These are phyloP conservation scores for Protonemura montana DNA, from an alignment of 2,888 invertebrate genomes.

Conservation along the genomic window DNA sequence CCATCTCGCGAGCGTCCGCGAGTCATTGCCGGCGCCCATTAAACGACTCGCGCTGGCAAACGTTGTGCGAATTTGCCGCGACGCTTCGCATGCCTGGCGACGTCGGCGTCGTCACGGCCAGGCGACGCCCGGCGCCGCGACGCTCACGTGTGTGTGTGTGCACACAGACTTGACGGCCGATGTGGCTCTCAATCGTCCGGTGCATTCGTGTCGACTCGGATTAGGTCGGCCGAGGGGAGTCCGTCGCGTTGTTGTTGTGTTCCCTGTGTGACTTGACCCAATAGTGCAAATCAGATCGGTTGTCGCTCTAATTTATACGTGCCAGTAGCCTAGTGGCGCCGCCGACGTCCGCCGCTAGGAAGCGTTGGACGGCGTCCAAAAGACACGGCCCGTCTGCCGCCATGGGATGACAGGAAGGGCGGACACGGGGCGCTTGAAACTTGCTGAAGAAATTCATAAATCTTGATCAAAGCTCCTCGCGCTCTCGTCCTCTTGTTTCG, in stretches of 20 bases:
- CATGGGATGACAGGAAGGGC: not conserved
- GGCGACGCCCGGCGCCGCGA: not conserved
- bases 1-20: too few species aligned
- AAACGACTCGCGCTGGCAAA: too few species aligned
- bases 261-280: slow-evolving; percentile 14
- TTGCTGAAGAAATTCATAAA: slow-evolving; percentile 32
- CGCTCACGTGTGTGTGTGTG: not conserved
- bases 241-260: slow-evolving; percentile 1
- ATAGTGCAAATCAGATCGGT: slow-evolving; percentile 21
- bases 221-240: not conserved
- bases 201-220: not conserved
- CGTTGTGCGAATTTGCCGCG: too few species aligned
- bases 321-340: slow-evolving; percentile 36
- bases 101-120: slow-evolving; percentile 20
- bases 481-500: slow-evolving; percentile 39
- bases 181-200: not conserved
- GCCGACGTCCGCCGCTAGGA: not conserved
- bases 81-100: not conserved
- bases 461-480: slow-evolving; percentile 28
- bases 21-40: too few species aligned
- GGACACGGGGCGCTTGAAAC: not conserved
- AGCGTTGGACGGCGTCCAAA: not conserved
- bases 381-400: not conserved
- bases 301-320: slow-evolving; percentile 14
- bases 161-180: not conserved